These are phyloP conservation scores for Sinopyrophorus schimmeli DNA, from an alignment of 2,888 invertebrate genomes.

Conservation along the genomic window DNA sequence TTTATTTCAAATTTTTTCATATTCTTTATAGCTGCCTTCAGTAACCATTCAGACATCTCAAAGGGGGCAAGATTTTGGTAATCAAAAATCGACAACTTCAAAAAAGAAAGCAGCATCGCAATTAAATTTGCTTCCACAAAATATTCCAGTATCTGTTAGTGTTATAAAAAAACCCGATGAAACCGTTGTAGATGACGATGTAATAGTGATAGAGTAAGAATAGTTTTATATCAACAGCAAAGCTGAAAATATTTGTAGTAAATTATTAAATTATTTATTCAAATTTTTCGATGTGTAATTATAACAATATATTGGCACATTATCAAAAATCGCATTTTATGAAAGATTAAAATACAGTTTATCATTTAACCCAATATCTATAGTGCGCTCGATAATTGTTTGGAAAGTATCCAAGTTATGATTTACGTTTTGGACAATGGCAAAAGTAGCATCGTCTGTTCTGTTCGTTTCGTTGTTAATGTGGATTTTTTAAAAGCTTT, in stretches of 20 bases:
- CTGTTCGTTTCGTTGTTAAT: too few relatives aligned
- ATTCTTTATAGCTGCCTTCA: conserved; percentile 1
- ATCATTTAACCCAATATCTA: conserved; percentile 11
- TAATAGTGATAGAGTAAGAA: conserved; percentile 44
- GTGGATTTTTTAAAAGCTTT: conserved; percentile 39
- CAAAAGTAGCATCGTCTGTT: too few relatives aligned
- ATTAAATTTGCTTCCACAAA: conserved; percentile 30
- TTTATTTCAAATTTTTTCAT: too few relatives aligned
- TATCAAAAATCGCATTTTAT: too few relatives aligned
- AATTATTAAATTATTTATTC: too few relatives aligned
- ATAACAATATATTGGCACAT: too few relatives aligned
- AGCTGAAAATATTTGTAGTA: too few relatives aligned
- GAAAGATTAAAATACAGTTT: conserved; percentile 17
- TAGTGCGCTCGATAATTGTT: conserved; percentile 9
- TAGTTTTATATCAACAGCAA: too few relatives aligned
- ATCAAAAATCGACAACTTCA: neutral
- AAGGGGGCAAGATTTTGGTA: conserved; percentile 9
- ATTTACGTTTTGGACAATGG: conserved; percentile 7
- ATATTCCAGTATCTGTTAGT: conserved; percentile 42
- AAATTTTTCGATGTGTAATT: too few relatives aligned
- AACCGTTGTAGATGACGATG: conserved; percentile 42
- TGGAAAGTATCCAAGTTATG: conserved; percentile 7
- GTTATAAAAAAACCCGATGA: conserved; percentile 40
- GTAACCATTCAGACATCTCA: neutral
- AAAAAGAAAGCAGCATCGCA: conserved; percentile 10